These are phyloP conservation scores for Dysmachus trigonus DNA, from an alignment of 2,888 invertebrate species.

Conservation along the genomic window DNA sequence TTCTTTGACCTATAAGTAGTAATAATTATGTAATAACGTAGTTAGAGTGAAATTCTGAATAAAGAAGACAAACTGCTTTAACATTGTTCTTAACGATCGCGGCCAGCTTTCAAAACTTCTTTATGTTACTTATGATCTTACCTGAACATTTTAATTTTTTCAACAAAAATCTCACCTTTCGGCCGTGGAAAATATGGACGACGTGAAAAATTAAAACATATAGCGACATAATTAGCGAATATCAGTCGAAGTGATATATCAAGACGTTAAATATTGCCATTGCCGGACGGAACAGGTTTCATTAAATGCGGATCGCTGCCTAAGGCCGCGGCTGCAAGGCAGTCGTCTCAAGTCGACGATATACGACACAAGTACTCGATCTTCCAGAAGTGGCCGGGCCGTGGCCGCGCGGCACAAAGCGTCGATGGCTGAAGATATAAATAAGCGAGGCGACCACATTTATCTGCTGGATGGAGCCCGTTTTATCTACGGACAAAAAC, in stretches of 20 bases:
- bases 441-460: conserved; percentile 21
- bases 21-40: neutral
- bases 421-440: conserved; percentile 12
- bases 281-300: neutral
- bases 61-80: neutral
- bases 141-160: neutral
- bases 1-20: too few relatives aligned
- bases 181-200: neutral
- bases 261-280: conserved; percentile 12
- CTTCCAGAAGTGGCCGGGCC: neutral
- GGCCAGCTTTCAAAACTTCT: neutral
- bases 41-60: too few relatives aligned
- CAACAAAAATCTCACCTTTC: neutral
- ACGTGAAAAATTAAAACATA: conserved; percentile 15
- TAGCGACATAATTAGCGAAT: conserved; percentile 37
- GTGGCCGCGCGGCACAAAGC: neutral
- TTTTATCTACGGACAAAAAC: conserved; percentile 44
- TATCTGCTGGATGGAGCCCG: conserved; percentile 10
- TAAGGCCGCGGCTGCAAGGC: neutral
- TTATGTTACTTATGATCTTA: neutral
- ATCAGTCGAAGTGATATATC: conserved; percentile 8
- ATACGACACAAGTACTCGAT: neutral
- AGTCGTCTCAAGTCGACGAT: neutral
- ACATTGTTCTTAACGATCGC: neutral
- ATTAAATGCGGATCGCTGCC: neutral